phyloP scores from a whole-genome alignment of 1,140 invertebrate genomes.

The Drosophila hydei region DNA sequence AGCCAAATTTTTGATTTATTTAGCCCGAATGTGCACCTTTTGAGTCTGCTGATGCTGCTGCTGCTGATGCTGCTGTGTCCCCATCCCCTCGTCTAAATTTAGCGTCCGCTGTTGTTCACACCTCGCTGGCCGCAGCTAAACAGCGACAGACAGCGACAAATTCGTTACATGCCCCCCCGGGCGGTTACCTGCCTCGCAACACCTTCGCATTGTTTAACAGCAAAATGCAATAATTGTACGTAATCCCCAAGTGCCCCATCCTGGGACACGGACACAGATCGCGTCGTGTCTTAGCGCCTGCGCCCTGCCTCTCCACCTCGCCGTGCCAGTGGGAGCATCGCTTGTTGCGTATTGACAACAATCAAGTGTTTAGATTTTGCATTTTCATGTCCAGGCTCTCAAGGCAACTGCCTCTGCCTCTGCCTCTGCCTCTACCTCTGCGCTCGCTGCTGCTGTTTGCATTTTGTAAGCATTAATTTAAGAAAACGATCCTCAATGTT shows the following conservation, averaged over 20 bases:
- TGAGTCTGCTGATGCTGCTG: constrained; percentile 4
- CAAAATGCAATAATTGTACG: constrained; percentile 76
- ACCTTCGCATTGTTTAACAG: constrained; percentile 65
- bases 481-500: constrained; percentile 34
- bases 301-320: background rate
- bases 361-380: constrained; percentile 57
- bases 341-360: constrained; percentile 52
- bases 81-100: constrained; percentile 55
- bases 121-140: constrained; percentile 55
- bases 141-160: constrained; percentile 67
- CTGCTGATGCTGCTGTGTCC: background rate
- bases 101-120: constrained; percentile 62
- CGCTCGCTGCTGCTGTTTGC: constrained; percentile 4
- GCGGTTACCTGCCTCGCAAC: constrained; percentile 29
- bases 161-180: constrained; percentile 60
- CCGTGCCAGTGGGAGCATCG: background rate
- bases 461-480: constrained; percentile 37
- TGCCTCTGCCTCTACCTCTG: background rate
- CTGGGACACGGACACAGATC: constrained; percentile 7
- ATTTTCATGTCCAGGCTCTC: constrained; percentile 41
- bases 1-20: constrained; percentile 75
- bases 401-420: background rate
- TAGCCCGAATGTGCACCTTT: constrained; percentile 57
- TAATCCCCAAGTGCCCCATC: constrained; percentile 19
- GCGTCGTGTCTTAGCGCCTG: constrained; percentile 23